These are phyloP conservation scores for Furcula furcula DNA, from an alignment of 2,888 invertebrate genomes.

Conservation along the genomic window DNA sequence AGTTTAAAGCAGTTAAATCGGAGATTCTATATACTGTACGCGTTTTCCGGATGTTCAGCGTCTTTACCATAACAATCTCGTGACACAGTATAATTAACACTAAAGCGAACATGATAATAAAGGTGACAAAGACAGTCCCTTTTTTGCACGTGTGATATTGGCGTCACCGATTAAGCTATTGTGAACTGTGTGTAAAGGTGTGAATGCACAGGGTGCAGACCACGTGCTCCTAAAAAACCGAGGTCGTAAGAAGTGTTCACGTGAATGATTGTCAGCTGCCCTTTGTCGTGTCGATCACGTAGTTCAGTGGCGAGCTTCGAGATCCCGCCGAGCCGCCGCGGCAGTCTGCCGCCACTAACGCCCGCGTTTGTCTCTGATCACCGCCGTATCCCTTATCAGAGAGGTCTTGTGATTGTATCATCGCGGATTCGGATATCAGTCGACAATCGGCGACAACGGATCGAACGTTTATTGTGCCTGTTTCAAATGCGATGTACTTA, in stretches of 20 bases:
- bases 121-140: slow-evolving; percentile 44
- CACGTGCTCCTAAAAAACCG: slow-evolving; percentile 46
- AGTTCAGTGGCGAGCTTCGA: slow-evolving; percentile 33
- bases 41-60: slow-evolving; percentile 29
- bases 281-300: slow-evolving; percentile 55
- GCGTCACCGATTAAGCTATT: slow-evolving; percentile 29
- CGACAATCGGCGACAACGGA: slow-evolving; percentile 37
- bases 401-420: slow-evolving; percentile 54
- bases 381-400: slow-evolving; percentile 59
- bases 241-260: slow-evolving; percentile 44
- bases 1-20: slow-evolving; percentile 41
- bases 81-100: slow-evolving; percentile 39
- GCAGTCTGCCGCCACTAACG: slow-evolving; percentile 43
- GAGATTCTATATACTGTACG: slow-evolving; percentile 31
- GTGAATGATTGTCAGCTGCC: slow-evolving; percentile 49
- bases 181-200: slow-evolving; percentile 16
- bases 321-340: slow-evolving; percentile 39
- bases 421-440: slow-evolving; percentile 28
- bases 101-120: slow-evolving; percentile 41
- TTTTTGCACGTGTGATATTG: slow-evolving; percentile 25
- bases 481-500: slow-evolving; percentile 33
- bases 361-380: slow-evolving; percentile 45
- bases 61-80: slow-evolving; percentile 25
- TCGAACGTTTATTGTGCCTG: slow-evolving; percentile 42
- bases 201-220: slow-evolving; percentile 27